phyloP scores from a whole-genome alignment of 92 coral and sea anemone genomes.

The Epizoanthus scotinus region DNA sequence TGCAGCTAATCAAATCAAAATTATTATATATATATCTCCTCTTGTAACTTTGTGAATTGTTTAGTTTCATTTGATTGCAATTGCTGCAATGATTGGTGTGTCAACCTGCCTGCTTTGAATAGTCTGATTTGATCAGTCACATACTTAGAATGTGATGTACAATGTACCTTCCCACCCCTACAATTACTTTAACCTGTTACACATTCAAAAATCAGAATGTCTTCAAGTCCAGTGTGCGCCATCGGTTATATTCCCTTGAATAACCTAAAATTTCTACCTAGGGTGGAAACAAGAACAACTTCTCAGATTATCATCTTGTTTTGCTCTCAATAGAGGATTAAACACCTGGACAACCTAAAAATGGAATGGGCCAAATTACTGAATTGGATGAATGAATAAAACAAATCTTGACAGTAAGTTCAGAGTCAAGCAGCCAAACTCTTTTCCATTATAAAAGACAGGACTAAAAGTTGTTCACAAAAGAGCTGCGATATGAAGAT shows the following conservation, averaged over 20 bases:
- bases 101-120: too few species aligned
- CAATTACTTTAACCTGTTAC: constrained; percentile 76
- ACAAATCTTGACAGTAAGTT: background rate
- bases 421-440: too few species aligned
- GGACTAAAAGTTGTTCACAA: background rate
- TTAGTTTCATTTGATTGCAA: too few species aligned
- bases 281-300: constrained; percentile 97
- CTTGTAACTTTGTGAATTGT: too few species aligned
- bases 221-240: constrained; percentile 92
- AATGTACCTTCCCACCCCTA: constrained; percentile 41
- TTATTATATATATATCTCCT: too few species aligned
- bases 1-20: too few species aligned
- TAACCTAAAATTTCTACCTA: constrained; percentile 94
- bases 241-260: constrained; percentile 82
- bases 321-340: constrained; percentile 26
- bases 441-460: background rate
- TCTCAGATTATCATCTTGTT: constrained; percentile 71
- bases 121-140: too few species aligned
- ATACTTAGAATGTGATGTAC: background rate
- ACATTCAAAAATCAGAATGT: constrained; percentile 89
- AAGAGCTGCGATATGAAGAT: too few species aligned
- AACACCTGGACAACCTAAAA: constrained; percentile 7
- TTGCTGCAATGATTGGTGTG: too few species aligned
- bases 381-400: background rate
- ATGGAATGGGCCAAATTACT: background rate